These are phyloP conservation scores for Pipistrellus nathusii DNA, from an alignment of 2,797 vertebrate genomes.

Conservation along the genomic window DNA sequence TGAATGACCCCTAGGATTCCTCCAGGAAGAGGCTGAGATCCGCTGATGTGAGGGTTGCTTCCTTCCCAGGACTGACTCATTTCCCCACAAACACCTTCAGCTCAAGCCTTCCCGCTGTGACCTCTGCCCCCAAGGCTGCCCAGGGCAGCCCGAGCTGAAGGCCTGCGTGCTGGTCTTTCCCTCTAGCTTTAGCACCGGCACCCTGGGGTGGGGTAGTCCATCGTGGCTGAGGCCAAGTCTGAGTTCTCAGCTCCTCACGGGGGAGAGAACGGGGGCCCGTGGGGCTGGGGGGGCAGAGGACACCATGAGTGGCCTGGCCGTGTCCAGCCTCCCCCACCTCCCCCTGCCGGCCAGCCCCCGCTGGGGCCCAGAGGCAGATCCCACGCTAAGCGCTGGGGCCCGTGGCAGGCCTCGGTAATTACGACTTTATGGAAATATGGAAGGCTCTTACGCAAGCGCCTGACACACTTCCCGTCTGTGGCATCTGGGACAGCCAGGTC, in stretches of 20 bases:
- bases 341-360: not conserved
- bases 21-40: not conserved
- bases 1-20: not conserved
- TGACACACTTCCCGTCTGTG: slow-evolving; percentile 78
- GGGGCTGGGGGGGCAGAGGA: not conserved
- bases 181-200: not conserved
- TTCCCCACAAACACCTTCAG: not conserved
- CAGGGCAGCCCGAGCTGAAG: not conserved
- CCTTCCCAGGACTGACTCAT: not conserved
- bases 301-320: not conserved
- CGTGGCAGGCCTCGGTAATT: slow-evolving; percentile 71
- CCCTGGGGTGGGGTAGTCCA: not conserved
- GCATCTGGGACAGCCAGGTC: slow-evolving; percentile 83
- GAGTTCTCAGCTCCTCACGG: not conserved
- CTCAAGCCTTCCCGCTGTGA: not conserved
- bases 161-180: not conserved
- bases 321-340: not conserved
- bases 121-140: not conserved
- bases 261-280: not conserved
- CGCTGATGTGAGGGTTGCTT: not conserved
- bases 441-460: slow-evolving; percentile 78
- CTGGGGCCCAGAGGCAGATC: slow-evolving; percentile 49
- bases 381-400: slow-evolving; percentile 45
- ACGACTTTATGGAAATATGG: slow-evolving; percentile 77
- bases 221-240: not conserved